Evolutionary conservation across 2,888 invertebrate genomes (phyloP).

Genomic region (Autographa pulchrina): DNA sequence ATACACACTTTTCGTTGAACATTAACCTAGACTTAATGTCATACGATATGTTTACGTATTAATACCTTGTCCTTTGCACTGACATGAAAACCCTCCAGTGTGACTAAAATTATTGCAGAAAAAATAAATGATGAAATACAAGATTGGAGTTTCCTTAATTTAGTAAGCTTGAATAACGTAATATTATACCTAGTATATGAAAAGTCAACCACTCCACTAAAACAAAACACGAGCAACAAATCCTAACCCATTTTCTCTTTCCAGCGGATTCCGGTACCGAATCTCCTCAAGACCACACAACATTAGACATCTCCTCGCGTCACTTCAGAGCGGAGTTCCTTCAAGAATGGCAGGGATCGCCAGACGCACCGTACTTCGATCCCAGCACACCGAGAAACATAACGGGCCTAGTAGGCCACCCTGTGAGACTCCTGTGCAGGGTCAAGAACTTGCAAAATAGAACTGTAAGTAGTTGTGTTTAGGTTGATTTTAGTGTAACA

Average conservation of each 20-base stretch:
- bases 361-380: slow-evolving; percentile 94
- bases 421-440: slow-evolving; percentile 94
- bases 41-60: too few relatives aligned
- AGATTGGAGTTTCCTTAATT: too few relatives aligned
- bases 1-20: too few relatives aligned
- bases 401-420: slow-evolving; percentile 95
- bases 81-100: too few relatives aligned
- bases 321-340: slow-evolving; percentile 84
- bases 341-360: slow-evolving; percentile 81
- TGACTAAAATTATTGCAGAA: too few relatives aligned
- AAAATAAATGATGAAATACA: too few relatives aligned
- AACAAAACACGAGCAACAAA: too few relatives aligned
- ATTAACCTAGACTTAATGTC: too few relatives aligned
- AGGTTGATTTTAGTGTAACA: not conserved
- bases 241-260: slow-evolving; percentile 8
- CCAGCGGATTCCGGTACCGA: slow-evolving; percentile 89
- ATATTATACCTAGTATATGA: too few relatives aligned
- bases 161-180: too few relatives aligned
- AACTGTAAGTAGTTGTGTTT: slow-evolving; percentile 91
- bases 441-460: slow-evolving; percentile 96
- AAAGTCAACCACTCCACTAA: too few relatives aligned
- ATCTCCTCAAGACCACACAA: slow-evolving; percentile 88
- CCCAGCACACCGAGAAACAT: slow-evolving; percentile 94
- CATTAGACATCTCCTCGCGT: slow-evolving; percentile 81
- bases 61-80: too few relatives aligned